Conservation (phyloP, 2,888 invertebrate species). For the Eristalis pertinax region DNA sequence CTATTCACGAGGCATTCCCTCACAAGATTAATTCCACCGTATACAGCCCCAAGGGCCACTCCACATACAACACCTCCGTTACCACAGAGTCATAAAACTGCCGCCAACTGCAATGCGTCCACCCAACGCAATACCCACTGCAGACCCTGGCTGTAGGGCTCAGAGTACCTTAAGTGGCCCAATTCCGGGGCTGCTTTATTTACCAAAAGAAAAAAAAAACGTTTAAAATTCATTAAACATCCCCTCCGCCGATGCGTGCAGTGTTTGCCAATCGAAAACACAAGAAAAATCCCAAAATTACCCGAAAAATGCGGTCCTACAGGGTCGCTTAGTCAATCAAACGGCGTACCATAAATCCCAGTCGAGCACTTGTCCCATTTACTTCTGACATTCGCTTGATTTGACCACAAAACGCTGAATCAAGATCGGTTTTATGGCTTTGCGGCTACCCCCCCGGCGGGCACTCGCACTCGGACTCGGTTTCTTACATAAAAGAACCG, state of each 20-base stretch:
- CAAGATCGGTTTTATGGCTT: constrained; percentile 20
- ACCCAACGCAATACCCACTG: too few relatives aligned
- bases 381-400: constrained; percentile 23
- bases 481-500: constrained; percentile 64
- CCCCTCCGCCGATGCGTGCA: neutral
- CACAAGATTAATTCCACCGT: neutral
- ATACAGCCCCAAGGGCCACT: neutral
- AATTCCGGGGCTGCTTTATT: constrained; percentile 6
- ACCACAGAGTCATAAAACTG: neutral
- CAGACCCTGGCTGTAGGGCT: neutral
- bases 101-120: neutral
- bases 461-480: neutral
- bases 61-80: neutral
- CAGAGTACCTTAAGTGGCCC: neutral
- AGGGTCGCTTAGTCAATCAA: neutral
- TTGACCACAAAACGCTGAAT: constrained; percentile 31
- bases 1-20: neutral
- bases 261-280: constrained; percentile 12
- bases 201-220: constrained; percentile 10
- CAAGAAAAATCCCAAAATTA: neutral
- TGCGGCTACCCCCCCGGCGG: constrained; percentile 5
- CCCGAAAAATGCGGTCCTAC: neutral
- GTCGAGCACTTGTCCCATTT: constrained; percentile 12
- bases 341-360: neutral
- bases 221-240: constrained; percentile 35